A percentile compares a stretch with the other conserved stretches of the same genome.
These are phyloP conservation scores for Nomada fucata DNA, from an alignment of 2,888 invertebrate genomes.

Conservation along the genomic window DNA sequence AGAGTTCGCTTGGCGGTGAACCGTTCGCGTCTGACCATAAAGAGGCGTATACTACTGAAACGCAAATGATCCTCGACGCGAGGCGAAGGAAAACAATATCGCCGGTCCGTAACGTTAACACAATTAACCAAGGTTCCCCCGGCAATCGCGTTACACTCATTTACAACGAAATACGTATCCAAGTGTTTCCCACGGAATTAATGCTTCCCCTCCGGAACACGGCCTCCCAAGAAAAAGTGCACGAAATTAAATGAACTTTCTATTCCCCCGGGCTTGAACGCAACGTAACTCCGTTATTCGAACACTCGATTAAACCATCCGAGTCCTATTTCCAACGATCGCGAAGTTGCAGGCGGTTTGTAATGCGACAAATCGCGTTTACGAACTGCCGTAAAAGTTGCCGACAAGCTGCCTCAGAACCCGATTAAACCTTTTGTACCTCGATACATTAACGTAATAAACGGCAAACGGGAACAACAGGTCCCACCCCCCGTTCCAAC, in stretches of 20 bases:
- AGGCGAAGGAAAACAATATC: conserved; percentile 6
- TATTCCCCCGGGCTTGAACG: not conserved
- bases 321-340: not conserved
- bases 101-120: conserved; percentile 6
- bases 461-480: conserved; percentile 3
- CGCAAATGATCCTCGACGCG: conserved; percentile 17
- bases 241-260: not conserved
- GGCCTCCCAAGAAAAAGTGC: not conserved
- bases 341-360: not conserved
- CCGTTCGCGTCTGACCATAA: conserved; percentile 45
- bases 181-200: not conserved
- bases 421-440: not conserved
- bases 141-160: conserved; percentile 13
- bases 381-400: conserved; percentile 15
- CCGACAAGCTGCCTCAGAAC: not conserved
- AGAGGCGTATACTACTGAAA: conserved; percentile 15
- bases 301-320: conserved; percentile 5
- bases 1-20: conserved; percentile 20
- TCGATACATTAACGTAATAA: not conserved
- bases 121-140: conserved; percentile 29
- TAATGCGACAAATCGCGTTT: conserved; percentile 4
- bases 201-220: not conserved
- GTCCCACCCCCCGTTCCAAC: not conserved
- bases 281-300: not conserved
- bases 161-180: not conserved